Evolutionary conservation across 2,888 invertebrate genomes (phyloP), one percentile per base, ranked within the genome.

Genomic region (Melipona beecheii): DNA sequence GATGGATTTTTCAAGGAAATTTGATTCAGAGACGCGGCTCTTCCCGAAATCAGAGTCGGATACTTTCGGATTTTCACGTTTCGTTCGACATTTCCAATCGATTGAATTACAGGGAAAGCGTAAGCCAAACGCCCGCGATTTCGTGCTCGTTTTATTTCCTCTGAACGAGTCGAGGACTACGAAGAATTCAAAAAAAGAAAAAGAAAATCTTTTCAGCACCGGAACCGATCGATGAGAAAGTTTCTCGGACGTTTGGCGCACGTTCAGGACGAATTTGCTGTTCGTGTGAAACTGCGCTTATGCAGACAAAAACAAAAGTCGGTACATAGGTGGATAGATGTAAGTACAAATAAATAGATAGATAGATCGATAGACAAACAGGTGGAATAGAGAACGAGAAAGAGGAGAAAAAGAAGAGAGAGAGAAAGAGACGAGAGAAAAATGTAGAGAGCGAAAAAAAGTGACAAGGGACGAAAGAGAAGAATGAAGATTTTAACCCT

Each of bases 221-320:
- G 54, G 56, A 5, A 19, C 24, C 65, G 77, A 78, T 75, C 75
- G 72, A 49, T 78, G 72, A 27, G 68, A 71, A 78, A 76, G 76
- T 50, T 58, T 78, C 36, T 78, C 81, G 78, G 77, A 87, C 84
- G 84, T 87, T 87, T 80, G 75, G 76, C 75, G 60, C 50, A 27
- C 54, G 58, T 76, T 85, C 31, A 50, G 69, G 70, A 71, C 71
- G 72, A 78, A 78, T 84, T 87, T 75, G 74, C 62, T 85, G 84
- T 84, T 85, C 77, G 86, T 88, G 87, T 86, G 58, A 54, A 70
- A 43, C 78, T 31, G 27, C 75, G 86, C 82, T 78, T 70, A 83
- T 83, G 60, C 66, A 77, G 64, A 77, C 36, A 52, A 72, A 75
- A 84, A 70, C 70, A 24, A 81, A 73, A 84, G 65, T 78, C 77